Base-by-base conservation (phyloP, 2,888 invertebrate genomes). In the Archips crataeganus region DNA sequence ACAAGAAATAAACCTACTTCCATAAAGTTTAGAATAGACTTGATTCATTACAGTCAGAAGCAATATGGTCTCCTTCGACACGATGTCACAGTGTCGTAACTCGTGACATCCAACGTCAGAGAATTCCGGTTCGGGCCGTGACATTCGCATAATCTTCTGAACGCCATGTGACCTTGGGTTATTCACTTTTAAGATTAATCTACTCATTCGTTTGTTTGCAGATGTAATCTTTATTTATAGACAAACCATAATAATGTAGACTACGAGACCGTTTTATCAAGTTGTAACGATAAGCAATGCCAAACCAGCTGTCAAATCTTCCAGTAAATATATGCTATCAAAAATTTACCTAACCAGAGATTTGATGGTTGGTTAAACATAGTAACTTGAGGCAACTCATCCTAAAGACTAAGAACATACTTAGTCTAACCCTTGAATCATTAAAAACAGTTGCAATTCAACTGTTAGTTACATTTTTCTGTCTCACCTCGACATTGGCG, bases 91-190 rank as follows among this genome's bases (percentile, higher is more conserved):
- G 59, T 39, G 49, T 42, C 66, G 69, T 71, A 60, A 64, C 39
- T 69, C 54, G 49, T 69, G 60, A 64, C 54, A 32, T 65, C 64
- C 73, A 74, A 74, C 69, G 73, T 74, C 73, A 69, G 71, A 73
- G 61, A 39, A 63, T 78, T 79, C 82, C 81, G 81, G 81, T 79
- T 78, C 75, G 73, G 74, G 42, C 79, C 79, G 64, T 82, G 83
- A 84, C 82, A 83, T 83, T 84, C 82, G 75, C 75, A 70, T 74
- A 68, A 72, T 76, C 57, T 61, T 70, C 57, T 68, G 74, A 66
- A 75, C 75, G 68, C 66, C 69, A 49, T 63, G 36, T 63, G 79
- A 74, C 81, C 83, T 83, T 83, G 73, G 51, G 42, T 64, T 63
- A 51, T 51, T n/a, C 6, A 42, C 11, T 63, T 61, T 59, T 42